Conservation (phyloP, 2,797 vertebrate genomes). For the Chloroceryle inda region DNA sequence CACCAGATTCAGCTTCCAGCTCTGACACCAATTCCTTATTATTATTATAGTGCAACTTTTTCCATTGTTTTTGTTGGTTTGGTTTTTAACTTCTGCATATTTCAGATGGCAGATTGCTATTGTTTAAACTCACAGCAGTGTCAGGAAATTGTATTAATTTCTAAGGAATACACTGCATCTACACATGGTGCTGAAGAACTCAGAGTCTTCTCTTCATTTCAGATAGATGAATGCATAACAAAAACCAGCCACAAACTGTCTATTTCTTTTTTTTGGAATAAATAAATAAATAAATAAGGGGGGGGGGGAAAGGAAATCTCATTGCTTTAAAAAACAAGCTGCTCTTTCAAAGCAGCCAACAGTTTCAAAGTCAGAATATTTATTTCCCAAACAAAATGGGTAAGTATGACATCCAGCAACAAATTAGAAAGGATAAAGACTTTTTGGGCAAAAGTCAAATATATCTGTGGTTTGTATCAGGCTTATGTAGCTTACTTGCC, state of each 20-base stretch:
- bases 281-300: no score
- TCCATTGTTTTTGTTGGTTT: background rate
- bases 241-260: background rate
- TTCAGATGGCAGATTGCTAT: background rate
- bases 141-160: background rate
- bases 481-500: constrained; percentile 25
- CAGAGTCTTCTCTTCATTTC: background rate
- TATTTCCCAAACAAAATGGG: constrained; percentile 53
- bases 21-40: background rate
- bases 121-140: background rate
- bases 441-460: constrained; percentile 40
- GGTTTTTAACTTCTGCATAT: background rate
- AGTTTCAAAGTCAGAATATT: constrained; percentile 24
- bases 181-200: background rate
- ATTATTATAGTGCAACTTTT: background rate
- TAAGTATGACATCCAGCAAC: constrained; percentile 43
- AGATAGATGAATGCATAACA: background rate
- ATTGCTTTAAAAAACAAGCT: constrained; percentile 3
- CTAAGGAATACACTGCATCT: background rate
- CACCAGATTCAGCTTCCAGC: background rate
- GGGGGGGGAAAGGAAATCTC: background rate
- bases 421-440: constrained; percentile 57
- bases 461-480: constrained; percentile 55
- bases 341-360: background rate
- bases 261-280: background rate